Conservation (phyloP, 2,797 vertebrate species). For the Trematocara caparti region DNA sequence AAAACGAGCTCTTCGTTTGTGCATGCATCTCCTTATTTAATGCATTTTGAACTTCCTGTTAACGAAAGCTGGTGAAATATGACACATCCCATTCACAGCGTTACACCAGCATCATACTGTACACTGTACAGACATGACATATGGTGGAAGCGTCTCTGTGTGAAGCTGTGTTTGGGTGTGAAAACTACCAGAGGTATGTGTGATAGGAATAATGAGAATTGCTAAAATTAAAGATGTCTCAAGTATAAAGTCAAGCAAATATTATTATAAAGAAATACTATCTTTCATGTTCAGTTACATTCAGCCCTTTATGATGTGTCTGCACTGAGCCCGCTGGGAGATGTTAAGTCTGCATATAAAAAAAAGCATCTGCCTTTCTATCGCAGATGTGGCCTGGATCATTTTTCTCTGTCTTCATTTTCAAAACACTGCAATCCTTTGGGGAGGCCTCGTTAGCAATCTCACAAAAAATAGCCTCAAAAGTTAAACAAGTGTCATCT, state of each 20-base stretch:
- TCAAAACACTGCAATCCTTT: not conserved
- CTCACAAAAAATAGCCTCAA: not conserved
- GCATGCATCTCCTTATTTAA: not conserved
- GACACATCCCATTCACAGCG: not conserved
- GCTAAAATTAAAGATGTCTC: conserved; percentile 2
- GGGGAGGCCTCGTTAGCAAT: not conserved
- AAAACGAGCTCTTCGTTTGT: not conserved
- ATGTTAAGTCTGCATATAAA: not conserved
- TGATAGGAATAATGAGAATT: conserved; percentile 1
- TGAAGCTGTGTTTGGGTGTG: not conserved
- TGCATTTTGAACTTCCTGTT: not conserved
- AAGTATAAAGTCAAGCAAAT: not conserved
- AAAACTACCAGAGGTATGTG: not conserved
- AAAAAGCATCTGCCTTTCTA: not conserved
- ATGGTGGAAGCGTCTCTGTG: not conserved
- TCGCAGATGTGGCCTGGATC: not conserved
- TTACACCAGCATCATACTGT: not conserved
- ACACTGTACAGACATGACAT: not conserved
- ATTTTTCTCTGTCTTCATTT: not conserved
- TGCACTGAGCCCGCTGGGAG: not conserved
- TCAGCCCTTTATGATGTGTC: not conserved
- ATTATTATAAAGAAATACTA: not conserved
- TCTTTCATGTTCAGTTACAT: not conserved
- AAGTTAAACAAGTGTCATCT: not conserved
- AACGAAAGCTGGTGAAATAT: not conserved